These are phyloP conservation scores for Pterobdella sp. DNA, from an alignment of 2,888 invertebrate species.

Conservation along the genomic window DNA sequence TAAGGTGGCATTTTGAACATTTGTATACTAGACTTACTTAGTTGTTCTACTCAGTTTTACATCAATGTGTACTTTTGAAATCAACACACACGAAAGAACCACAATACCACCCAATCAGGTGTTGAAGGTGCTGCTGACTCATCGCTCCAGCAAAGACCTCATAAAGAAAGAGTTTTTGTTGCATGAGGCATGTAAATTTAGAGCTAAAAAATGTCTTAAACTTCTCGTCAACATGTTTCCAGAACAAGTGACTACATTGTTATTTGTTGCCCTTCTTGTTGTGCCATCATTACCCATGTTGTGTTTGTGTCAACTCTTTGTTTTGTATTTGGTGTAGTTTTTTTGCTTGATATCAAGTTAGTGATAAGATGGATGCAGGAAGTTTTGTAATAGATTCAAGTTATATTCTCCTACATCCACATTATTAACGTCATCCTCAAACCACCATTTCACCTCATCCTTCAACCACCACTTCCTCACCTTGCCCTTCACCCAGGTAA, in stretches of 20 bases:
- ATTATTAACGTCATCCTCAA: too few species aligned
- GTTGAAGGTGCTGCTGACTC: constrained; percentile 52
- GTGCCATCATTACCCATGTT: not conserved
- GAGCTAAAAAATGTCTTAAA: constrained; percentile 52
- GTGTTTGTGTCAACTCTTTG: not conserved
- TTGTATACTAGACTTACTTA: too few species aligned
- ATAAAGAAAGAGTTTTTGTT: constrained; percentile 36
- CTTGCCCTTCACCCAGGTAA: constrained; percentile 26
- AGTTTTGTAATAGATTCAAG: too few species aligned
- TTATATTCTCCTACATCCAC: too few species aligned
- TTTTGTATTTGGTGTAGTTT: not conserved
- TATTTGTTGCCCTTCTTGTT: not conserved
- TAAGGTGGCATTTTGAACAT: too few species aligned
- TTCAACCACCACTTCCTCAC: not conserved
- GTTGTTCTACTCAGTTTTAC: too few species aligned
- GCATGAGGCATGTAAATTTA: constrained; percentile 56
- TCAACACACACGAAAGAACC: too few species aligned
- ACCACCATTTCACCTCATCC: not conserved
- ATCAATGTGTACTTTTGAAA: too few species aligned
- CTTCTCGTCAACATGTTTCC: constrained; percentile 42
- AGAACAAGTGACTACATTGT: constrained; percentile 30
- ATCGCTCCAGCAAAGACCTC: constrained; percentile 33
- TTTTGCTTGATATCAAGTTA: too few species aligned
- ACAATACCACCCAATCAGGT: not conserved
- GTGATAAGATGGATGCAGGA: too few species aligned